Base-by-base conservation (phyloP, 1,140 invertebrate genomes). In the Lordiphosa stackelbergi region DNA sequence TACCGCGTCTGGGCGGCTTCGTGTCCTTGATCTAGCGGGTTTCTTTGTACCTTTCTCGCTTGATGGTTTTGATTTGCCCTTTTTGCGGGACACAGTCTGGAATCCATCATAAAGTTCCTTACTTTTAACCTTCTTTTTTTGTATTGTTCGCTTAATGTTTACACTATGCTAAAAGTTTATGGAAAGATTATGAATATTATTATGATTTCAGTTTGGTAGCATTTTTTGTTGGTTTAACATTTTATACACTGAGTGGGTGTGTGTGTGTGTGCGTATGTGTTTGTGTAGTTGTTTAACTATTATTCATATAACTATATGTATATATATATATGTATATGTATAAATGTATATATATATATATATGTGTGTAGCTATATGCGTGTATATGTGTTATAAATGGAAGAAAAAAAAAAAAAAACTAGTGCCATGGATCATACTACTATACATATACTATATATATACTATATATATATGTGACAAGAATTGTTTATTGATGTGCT, bases 371-470 rank as follows among this genome's bases (percentile, higher is more conserved):
- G 28, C 2, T 31, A 31, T 31, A 31, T 7, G 28, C 28, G 60
- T 57, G 46, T 49, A 52, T 51, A 62, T 51, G 51, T 64, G 48
- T 41, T 64, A 53, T 64, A 60, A 28, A 28, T 28, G 24, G 46
- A 53, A 48, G 6, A 8, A 1, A 1, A 19, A 64, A 53, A 64
- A 19, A 53, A 64, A 64, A 64, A 64, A 64, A 64, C 59, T 64
- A 78, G 73, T 77, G 73, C 64, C 73, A 77, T 63, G 54, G 68
- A 57, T 49, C 51, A 64, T 55, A 54, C 52, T 49, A 58, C 28
- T 13, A 46, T 34, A 34, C 24, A 22, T 13, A 34, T n/a, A 11
- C 22, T 10, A 22, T 51, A 9, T 11, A 31, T 40, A 13, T 40
- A 19, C 19, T 16, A 11, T 11, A 47, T 47, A 11, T 24, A 34